Evolutionary conservation across 2,888 invertebrate genomes (phyloP).

Genomic region (Norana najaformis): DNA sequence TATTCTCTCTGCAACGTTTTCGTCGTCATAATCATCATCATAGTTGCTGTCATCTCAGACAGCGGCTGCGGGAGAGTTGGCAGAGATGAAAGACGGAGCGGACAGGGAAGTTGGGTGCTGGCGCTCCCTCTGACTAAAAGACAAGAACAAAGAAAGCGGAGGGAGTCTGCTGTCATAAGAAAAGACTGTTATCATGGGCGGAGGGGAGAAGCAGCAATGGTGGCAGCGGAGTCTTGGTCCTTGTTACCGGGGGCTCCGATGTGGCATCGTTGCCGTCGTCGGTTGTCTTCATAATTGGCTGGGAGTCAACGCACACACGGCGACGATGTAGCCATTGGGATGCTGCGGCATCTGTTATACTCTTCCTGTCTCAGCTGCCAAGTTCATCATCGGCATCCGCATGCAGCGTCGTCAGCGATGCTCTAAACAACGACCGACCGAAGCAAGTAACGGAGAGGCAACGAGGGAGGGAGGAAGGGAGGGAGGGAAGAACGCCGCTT

Average conservation of each 20-base stretch:
- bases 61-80: background rate
- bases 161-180: background rate
- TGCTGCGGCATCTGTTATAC: background rate
- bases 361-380: background rate
- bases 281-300: background rate
- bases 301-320: background rate
- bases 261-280: background rate
- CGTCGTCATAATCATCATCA: background rate
- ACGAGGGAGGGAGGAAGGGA: no score
- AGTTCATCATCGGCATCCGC: conserved; percentile 6
- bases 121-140: no score
- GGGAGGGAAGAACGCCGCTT: no score
- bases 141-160: background rate
- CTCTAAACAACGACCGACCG: background rate
- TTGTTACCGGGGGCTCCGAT: background rate
- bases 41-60: background rate
- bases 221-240: no score
- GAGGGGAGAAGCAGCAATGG: background rate
- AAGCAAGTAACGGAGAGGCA: no score
- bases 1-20: background rate
- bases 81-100: background rate
- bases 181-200: background rate
- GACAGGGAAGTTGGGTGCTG: background rate
- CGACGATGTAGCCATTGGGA: background rate
- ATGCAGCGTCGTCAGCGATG: background rate